Conservation (phyloP, 2,888 invertebrate genomes). For the Mongoloraphidia duomilia region DNA sequence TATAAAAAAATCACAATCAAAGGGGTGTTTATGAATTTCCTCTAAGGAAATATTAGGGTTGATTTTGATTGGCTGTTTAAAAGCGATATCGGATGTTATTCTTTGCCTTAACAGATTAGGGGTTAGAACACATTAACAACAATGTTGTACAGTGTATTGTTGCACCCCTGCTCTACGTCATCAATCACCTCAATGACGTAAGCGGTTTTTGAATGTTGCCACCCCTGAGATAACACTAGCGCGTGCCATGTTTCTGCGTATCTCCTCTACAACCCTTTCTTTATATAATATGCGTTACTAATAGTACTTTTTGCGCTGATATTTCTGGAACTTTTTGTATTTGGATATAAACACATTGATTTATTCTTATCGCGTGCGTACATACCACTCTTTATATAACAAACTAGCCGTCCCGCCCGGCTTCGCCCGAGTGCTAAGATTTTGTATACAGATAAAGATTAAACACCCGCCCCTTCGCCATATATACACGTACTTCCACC, state of each 20-base stretch:
- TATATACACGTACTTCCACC: too few relatives aligned
- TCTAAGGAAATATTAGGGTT: constrained; percentile 5
- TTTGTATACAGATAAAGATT: too few relatives aligned
- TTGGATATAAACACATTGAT: too few relatives aligned
- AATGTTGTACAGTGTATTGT: constrained; percentile 11
- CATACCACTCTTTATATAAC: too few relatives aligned
- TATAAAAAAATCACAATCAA: neutral
- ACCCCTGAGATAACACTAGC: constrained; percentile 3
- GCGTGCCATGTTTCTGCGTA: neutral
- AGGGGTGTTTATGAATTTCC: constrained; percentile 3
- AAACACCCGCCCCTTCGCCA: too few relatives aligned
- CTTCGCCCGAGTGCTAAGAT: too few relatives aligned
- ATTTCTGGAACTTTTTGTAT: neutral
- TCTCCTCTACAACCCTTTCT: neutral
- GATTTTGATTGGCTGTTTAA: constrained; percentile 6
- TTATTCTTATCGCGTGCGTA: too few relatives aligned
- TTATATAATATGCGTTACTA: neutral
- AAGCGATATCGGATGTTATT: constrained; percentile 4
- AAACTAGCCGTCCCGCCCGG: too few relatives aligned
- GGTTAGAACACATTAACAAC: constrained; percentile 16
- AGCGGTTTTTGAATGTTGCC: constrained; percentile 15
- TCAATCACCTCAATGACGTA: constrained; percentile 16
- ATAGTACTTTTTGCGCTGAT: neutral
- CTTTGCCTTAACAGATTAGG: constrained; percentile 15
- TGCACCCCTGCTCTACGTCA: constrained; percentile 12